Evolutionary conservation across 2,888 invertebrate genomes (phyloP).

Genomic region (Tetropium fuscum): DNA sequence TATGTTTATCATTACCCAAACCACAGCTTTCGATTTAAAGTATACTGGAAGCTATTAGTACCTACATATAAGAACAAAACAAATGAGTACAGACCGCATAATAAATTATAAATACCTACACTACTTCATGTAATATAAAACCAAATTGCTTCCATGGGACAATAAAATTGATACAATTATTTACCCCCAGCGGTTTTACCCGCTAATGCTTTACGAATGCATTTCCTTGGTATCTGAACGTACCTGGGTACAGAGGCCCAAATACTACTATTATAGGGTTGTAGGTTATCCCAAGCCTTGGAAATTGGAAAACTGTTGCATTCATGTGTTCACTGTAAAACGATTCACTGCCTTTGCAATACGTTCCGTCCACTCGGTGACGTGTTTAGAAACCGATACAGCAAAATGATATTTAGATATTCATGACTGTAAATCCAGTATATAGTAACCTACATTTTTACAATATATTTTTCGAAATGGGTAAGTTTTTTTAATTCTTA

Average conservation of each 20-base stretch:
- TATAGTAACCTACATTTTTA: background rate
- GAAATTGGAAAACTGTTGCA: constrained; percentile 33
- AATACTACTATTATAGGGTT: constrained; percentile 52
- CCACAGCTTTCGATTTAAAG: no score
- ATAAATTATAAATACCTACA: no score
- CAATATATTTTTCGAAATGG: background rate
- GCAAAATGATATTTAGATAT: background rate
- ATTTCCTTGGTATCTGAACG: constrained; percentile 57
- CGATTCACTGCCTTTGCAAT: constrained; percentile 8
- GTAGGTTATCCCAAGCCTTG: constrained; percentile 51
- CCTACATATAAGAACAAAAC: no score
- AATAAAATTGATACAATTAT: background rate
- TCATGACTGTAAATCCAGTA: constrained; percentile 9
- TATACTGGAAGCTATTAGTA: no score
- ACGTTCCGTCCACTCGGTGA: constrained; percentile 9
- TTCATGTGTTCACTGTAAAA: constrained; percentile 23
- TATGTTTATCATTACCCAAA: no score
- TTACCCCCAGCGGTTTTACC: background rate
- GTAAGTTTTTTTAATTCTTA: background rate
- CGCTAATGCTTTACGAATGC: constrained; percentile 32
- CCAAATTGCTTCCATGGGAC: background rate
- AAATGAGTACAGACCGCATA: no score
- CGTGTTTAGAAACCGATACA: background rate
- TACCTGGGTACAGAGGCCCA: constrained; percentile 56
- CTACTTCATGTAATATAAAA: no score